Percentiles rank a stretch among this genome's conserved stretches.
Evolutionary conservation across 2,113 vertebrate species (phyloP).

Genomic region (Amphiprion ocellaris): DNA sequence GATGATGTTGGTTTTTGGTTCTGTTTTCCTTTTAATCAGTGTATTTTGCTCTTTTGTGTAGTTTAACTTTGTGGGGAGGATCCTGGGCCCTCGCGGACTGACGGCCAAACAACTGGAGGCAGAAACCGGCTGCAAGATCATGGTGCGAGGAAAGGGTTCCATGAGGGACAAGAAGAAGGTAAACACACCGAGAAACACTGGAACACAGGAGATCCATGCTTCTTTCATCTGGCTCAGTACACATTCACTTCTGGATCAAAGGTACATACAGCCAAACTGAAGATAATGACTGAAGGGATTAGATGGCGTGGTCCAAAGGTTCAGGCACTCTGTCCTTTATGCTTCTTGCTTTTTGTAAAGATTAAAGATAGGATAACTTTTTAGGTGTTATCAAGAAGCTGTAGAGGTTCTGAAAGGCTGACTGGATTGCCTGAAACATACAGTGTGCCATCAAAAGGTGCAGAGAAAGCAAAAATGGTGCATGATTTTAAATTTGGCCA

Average conservation of each 20-base stretch:
- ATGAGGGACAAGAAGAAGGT: conserved; percentile 99
- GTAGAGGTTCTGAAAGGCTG: too few species aligned
- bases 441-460: too few species aligned
- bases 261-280: too few species aligned
- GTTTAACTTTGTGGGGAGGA: conserved; percentile 99
- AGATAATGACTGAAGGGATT: background rate
- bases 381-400: too few species aligned
- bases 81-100: conserved; percentile 97
- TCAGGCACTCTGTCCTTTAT: background rate
- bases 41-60: conserved; percentile 65
- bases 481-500: too few species aligned
- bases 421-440: too few species aligned
- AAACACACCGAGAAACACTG: background rate
- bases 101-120: conserved; percentile 98
- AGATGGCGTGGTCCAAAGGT: background rate
- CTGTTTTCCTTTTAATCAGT: background rate
- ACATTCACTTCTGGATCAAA: too few species aligned
- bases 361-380: too few species aligned
- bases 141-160: conserved; percentile 99
- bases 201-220: background rate
- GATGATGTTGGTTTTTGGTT: background rate
- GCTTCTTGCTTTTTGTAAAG: background rate
- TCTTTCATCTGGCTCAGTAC: background rate
- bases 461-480: too few species aligned
- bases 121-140: conserved; percentile 99